phyloP scores from a whole-genome alignment of 1,140 invertebrate genomes.

The Hydropsyche tenuis region DNA sequence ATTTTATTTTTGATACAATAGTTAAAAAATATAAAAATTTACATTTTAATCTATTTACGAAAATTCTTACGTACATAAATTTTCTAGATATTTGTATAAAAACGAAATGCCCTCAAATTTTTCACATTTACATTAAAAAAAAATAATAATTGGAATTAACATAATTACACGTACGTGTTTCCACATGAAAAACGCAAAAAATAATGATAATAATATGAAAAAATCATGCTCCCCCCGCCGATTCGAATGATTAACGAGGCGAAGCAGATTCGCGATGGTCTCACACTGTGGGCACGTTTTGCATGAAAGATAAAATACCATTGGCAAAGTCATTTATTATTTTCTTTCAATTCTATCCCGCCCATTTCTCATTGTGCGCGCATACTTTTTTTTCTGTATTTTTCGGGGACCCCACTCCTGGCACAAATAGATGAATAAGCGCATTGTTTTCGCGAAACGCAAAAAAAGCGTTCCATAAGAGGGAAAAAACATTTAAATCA shows the following conservation, averaged over 20 bases:
- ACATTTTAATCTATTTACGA: no score
- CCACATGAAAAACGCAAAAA: background rate
- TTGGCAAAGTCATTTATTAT: slow-evolving; percentile 45
- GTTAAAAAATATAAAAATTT: no score
- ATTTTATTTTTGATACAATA: no score
- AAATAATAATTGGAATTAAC: background rate
- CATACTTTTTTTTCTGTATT: slow-evolving; percentile 25
- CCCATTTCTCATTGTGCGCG: slow-evolving; percentile 31
- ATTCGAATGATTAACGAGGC: slow-evolving; percentile 46
- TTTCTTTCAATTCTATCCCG: slow-evolving; percentile 40
- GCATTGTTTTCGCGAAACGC: slow-evolving; percentile 29
- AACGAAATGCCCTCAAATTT: no score
- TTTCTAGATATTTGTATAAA: no score
- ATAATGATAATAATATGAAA: slow-evolving; percentile 18
- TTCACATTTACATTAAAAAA: background rate
- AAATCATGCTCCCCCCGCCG: background rate
- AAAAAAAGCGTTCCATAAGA: slow-evolving; percentile 14
- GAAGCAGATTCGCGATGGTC: slow-evolving; percentile 45
- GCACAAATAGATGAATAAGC: slow-evolving; percentile 28
- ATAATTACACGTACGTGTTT: no score
- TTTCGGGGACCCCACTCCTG: background rate
- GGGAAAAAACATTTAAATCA: slow-evolving; percentile 33
- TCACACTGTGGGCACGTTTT: slow-evolving; percentile 42
- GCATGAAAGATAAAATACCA: slow-evolving; percentile 45
- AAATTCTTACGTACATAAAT: no score